phyloP scores from a whole-genome alignment of 2,888 invertebrate species.

The Meteorus cinctellus region DNA sequence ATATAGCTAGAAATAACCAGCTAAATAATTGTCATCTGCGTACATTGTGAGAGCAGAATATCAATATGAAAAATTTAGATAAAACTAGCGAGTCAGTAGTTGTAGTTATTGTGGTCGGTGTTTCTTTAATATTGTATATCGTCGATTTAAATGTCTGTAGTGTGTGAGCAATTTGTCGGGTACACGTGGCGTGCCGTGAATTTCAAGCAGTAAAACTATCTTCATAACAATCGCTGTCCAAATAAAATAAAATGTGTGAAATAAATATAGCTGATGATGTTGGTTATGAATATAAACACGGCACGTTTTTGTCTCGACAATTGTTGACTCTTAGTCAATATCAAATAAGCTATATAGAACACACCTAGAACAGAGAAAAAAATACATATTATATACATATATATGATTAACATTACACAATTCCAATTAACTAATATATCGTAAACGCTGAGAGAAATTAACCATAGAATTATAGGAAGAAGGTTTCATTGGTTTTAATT shows the following conservation, averaged over 20 bases:
- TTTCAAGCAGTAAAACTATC: conserved; percentile 21
- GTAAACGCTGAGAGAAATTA: conserved; percentile 63
- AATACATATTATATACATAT: conserved; percentile 35
- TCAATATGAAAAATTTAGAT: conserved; percentile 67
- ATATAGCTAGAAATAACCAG: conserved; percentile 37
- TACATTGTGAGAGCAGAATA: conserved; percentile 67
- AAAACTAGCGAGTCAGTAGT: conserved; percentile 72
- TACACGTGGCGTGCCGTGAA: conserved; percentile 40
- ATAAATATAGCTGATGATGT: conserved; percentile 3
- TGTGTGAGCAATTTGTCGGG: conserved; percentile 60
- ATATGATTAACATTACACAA: conserved; percentile 65
- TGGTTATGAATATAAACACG: conserved; percentile 8
- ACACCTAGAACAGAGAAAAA: conserved; percentile 62
- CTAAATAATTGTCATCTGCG: conserved; percentile 63
- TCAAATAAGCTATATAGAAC: conserved; percentile 71
- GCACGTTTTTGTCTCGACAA: conserved; percentile 49
- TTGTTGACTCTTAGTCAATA: conserved; percentile 68
- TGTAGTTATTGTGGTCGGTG: conserved; percentile 72
- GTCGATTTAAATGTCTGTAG: conserved; percentile 71
- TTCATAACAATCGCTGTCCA: not conserved
- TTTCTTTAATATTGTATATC: conserved; percentile 70
- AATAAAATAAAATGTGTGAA: conserved; percentile 25
- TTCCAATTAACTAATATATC: conserved; percentile 66
- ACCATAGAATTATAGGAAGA: conserved; percentile 69
- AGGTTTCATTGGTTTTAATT: conserved; percentile 38